Evolutionary conservation across 2,113 vertebrate species (phyloP), one percentile per base, ranked within the genome.

Genomic region (Calyptomena viridis): DNA sequence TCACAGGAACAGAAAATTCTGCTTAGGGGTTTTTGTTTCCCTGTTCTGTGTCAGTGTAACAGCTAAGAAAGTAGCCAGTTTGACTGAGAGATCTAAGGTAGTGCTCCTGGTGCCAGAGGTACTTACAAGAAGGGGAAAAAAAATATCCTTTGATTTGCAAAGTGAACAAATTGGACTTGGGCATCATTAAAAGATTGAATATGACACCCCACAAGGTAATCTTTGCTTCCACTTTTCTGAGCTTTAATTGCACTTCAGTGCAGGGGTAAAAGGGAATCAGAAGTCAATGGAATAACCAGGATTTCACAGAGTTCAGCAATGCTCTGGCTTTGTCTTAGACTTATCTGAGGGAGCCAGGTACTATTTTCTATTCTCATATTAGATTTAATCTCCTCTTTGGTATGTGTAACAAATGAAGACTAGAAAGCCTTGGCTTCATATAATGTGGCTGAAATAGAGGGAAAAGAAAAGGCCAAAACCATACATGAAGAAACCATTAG

Each of bases 301-400:
- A 72, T 37, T 91, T 76, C 53, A 22, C 10, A 64, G 82, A 89
- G 55, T 59, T 66, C 83, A 90, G 47, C 17, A 23, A 21, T 75
- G 37, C 27, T 89, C 69, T 88, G 75, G 73, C 49, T 91, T 93
- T 62, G 27, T 94, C 76, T 92, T 82, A 39, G 68, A 40, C 56
- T 96, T 95, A 90, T 93, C 94, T 73, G 44, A 82, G 28, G 22
- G 23, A 94, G 44, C 39, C 90, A 88, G 90, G 62, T 56, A 95
- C 31, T 69, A 58, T 73, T 53, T 22, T 40, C 24, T 87, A 60
- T 56, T 64, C 60, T 90, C 53, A 75, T 93, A 89, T 90, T 84
- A 39, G 73, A 80, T 66, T 18, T 90, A 72, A 72, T 89, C 80
- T 84, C 35, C 35, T 91, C n/a, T 91, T 87, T 68, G 64, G 52